Evolutionary conservation across 1,140 invertebrate genomes (phyloP), one percentile per base, ranked within the genome.

Genomic region (Oppia nitens): DNA sequence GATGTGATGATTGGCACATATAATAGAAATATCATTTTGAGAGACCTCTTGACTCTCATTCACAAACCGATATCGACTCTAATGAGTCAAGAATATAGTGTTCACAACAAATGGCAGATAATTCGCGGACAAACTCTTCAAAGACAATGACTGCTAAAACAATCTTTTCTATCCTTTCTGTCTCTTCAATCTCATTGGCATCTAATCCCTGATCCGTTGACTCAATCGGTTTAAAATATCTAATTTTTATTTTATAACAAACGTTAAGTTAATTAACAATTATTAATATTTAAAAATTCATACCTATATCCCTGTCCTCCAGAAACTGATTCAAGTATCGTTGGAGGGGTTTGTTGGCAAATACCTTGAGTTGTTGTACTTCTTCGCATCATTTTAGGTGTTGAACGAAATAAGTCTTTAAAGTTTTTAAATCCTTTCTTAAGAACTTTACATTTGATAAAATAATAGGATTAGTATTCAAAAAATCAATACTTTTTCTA

Each of bases 101-200:
- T 73, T 95, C 90, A 72, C 91, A 87, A 59, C 86, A 82, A 50
- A 95, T 78, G 17, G 91, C 87, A 0, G 89, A 84, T 47, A 95
- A 72, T 74, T 95, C 90, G 72, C 92, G 90, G 0, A 92, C 73
- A 84, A 91, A 94, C 70, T 95, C 90, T 66, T 90, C 85, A 52
- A 95, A 73, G 53, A 95, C 71, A 3, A 95, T 81, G n/a, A 87
- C 87, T 72, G 87, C 86, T 57, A 85, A 72, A 2, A 85, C 81
- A 53, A 84, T 78, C 70, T 86, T 75, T 56, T 70, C 69, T 2
- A 68, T 71, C 52, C 70, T 67, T 17, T 71, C 49, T 14, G 68
- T 72, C 59, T 68, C 63, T 53, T 68, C 67, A 9, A 66, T 67
- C 12, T 68, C 65, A 21, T 59, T 50, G 23, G 60, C 53, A 45